Evolutionary conservation across 1,140 invertebrate genomes (phyloP), one percentile per base, ranked within the genome.

Genomic region (Danaus plexippus): DNA sequence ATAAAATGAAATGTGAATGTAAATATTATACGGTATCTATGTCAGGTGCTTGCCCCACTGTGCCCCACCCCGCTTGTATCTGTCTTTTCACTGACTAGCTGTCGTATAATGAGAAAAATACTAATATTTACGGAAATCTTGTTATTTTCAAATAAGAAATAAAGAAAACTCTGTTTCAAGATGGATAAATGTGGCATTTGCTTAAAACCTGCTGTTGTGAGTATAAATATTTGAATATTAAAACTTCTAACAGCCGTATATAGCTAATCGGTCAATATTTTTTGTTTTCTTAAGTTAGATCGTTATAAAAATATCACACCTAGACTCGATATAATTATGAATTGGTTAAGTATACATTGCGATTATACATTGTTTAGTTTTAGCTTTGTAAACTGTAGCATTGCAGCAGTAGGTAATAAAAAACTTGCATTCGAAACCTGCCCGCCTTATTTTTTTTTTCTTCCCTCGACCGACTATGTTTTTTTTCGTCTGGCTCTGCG

Each of bases 111-210:
- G 73, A 68, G 63, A 74, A 76, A 77, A 74, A 74, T 80, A 78
- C 63, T 63, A 71, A 71, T 71, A 77, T 75, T 77, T 70, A 67
- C 60, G 60, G 64, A 70, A 60, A 71, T 69, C 59, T 67, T 75
- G 69, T 69, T 67, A 67, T 69, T 71, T 71, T 72, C 66, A 61
- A 65, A 57, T 61, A 59, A 63, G 56, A 54, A 57, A 60, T 67
- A 65, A 56, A 66, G 61, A 43, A 42, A 46, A 50, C 54, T 50
- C 49, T 42, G 51, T 52, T 62, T 54, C 54, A 75, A 45, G 63
- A 86, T 85, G 81, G 83, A 86, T 77, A 85, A 81, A 69, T 86
- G 83, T 83, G 80, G 75, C 54, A 81, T 83, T 53, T 86, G 83
- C 61, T 63, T 71, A 60, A 85, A 85, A 70, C 78, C 77, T 32